Conservation (phyloP, 2,888 invertebrate species). For the Epinotia ramella region DNA sequence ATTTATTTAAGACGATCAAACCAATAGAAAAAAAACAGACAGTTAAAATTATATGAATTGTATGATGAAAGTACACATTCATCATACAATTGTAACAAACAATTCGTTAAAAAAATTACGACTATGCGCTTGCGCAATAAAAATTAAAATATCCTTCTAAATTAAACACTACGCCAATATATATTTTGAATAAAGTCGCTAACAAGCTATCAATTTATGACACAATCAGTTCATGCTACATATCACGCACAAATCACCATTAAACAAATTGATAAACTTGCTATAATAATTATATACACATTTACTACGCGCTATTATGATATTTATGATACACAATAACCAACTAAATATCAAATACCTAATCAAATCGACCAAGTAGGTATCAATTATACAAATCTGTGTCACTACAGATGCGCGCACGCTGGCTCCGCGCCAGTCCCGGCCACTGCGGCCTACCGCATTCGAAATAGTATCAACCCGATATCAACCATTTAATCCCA, state of each 20-base stretch:
- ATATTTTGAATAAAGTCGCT: no score
- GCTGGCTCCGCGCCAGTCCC: conserved; percentile 75
- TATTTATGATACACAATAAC: background rate
- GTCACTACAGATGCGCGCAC: conserved; percentile 58
- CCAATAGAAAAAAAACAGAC: no score
- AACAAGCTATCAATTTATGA: no score
- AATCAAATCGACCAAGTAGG: background rate
- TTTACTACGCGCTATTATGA: background rate
- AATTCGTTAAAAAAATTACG: no score
- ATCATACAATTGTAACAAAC: no score
- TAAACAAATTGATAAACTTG: no score
- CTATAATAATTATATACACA: no score
- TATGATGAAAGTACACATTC: no score
- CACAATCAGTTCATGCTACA: no score
- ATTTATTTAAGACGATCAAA: no score
- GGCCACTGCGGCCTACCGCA: conserved; percentile 79
- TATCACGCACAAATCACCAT: no score
- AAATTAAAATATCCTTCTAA: background rate
- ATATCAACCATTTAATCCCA: conserved; percentile 37
- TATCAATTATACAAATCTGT: background rate
- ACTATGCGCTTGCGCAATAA: background rate
- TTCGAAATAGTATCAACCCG: conserved; percentile 56
- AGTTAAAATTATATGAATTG: background rate
- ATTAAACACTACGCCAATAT: background rate
- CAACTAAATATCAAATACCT: background rate